These are phyloP conservation scores for Malacoctenus gilli DNA, from an alignment of 2,797 vertebrate species.

Conservation along the genomic window DNA sequence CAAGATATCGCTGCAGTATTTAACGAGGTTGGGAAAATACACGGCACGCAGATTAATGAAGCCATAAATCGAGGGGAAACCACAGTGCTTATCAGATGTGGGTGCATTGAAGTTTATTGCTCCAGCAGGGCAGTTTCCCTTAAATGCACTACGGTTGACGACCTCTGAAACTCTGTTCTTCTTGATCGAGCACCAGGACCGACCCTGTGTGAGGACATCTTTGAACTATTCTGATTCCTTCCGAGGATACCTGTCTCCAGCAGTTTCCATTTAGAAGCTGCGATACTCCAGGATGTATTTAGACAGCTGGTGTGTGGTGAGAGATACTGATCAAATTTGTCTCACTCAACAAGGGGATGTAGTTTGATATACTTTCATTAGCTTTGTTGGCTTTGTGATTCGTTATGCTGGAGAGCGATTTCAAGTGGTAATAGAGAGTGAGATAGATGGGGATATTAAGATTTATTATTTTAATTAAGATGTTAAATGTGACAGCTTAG, in stretches of 20 bases:
- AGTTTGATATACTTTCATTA: slow-evolving; percentile 62
- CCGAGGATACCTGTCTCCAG: slow-evolving; percentile 9
- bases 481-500: slow-evolving; percentile 65
- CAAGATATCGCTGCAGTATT: slow-evolving; percentile 33
- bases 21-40: slow-evolving; percentile 40
- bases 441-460: slow-evolving; percentile 48
- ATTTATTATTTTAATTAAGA: slow-evolving; percentile 71
- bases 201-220: too few species aligned
- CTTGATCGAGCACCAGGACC: slow-evolving; percentile 31
- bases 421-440: slow-evolving; percentile 42
- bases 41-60: slow-evolving; percentile 45
- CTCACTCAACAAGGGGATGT: slow-evolving; percentile 42
- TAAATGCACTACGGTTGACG: slow-evolving; percentile 32
- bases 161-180: slow-evolving; percentile 49
- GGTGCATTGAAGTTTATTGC: slow-evolving; percentile 47
- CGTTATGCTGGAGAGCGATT: slow-evolving; percentile 38
- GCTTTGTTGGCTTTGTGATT: slow-evolving; percentile 63
- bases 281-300: slow-evolving; percentile 28
- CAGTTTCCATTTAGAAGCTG: slow-evolving; percentile 16
- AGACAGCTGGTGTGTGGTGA: slow-evolving; percentile 34
- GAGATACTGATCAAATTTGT: slow-evolving; percentile 53
- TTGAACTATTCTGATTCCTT: slow-evolving; percentile 22
- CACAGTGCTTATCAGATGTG: slow-evolving; percentile 54
- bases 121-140: slow-evolving; percentile 32
- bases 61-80: slow-evolving; percentile 45